Evolutionary conservation across 2,888 invertebrate species (phyloP), one percentile per base, ranked within the genome.

Genomic region (Noctua comes): DNA sequence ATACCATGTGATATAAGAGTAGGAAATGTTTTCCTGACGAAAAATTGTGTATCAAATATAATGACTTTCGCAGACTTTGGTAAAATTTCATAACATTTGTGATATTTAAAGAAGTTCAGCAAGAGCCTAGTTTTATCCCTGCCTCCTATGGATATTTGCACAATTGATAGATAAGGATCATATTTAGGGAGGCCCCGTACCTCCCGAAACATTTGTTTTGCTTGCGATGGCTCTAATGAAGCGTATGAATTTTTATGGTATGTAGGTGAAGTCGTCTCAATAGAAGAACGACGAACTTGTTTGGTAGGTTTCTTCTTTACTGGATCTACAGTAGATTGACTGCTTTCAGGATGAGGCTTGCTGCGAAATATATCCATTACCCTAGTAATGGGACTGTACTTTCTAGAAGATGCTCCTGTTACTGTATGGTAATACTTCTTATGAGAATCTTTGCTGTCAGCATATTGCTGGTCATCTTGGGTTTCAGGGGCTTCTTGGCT

Each of bases 341-440:
- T 94, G 69, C 89, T 90, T 85, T 96, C 96, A 65, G 93, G 74
- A 54, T 95, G 95, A 59, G 96, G 95, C 86, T 96, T 96, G 79
- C 94, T 93, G 86, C 95, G 93, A 91, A 97, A 96, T 84, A 96
- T 96, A 91, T 97, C 96, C 96, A 97, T 96, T 73, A 97, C 96
- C 81, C 96, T 94, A 72, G 97, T 96, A 83, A 97, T 96, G n/a
- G 97, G 96, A 88, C 97, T 96, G 89, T 95, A 96, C 89, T 95
- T 96, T 81, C 96, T 92, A 40, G 96, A 96, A 62, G 97, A 96
- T 64, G 95, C 97, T 70, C 97, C 97, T 6, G 97, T 97, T 64
- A 97, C 97, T n/a, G 97, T 97, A 88, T 97, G 96, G 82, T 97
- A 97, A 92, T 97, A 97, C 83, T 96, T 97, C 85, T 96, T 96